phyloP scores from a whole-genome alignment of 2,797 vertebrate species.

The Sebastolobus altivelis region DNA sequence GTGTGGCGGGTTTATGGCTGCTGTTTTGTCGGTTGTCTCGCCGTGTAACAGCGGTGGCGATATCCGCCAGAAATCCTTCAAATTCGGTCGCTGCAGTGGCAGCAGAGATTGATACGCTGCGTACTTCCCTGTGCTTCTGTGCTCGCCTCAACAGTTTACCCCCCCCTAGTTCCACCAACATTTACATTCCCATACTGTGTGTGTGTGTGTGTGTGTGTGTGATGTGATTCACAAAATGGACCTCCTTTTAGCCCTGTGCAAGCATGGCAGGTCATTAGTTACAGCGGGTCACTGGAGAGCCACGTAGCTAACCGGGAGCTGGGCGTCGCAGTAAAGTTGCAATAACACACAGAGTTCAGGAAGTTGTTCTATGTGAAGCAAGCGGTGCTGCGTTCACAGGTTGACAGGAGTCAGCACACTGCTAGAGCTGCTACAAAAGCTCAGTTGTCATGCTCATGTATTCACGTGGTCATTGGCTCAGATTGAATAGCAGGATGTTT shows the following conservation, averaged over 20 bases:
- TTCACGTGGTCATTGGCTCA: not conserved
- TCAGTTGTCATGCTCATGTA: not conserved
- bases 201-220: not conserved
- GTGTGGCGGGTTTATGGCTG: not conserved
- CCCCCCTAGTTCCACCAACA: not conserved
- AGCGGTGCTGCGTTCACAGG: constrained; percentile 54
- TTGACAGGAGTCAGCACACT: not conserved
- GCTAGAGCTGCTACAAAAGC: not conserved
- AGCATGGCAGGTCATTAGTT: not conserved
- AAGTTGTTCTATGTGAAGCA: constrained; percentile 56
- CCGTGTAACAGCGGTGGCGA: not conserved
- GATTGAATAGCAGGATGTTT: not conserved
- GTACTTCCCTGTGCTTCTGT: constrained; percentile 1
- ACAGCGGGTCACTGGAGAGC: not conserved
- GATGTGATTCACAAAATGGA: constrained; percentile 7
- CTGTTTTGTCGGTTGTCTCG: not conserved
- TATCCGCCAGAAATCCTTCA: not conserved
- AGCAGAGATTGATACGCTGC: not conserved
- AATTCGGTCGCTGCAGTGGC: not conserved
- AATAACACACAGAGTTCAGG: constrained; percentile 50
- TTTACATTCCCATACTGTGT: constrained; percentile 27
- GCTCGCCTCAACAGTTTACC: not conserved
- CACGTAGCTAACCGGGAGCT: constrained; percentile 53
- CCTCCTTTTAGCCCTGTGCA: not conserved
- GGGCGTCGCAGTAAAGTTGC: constrained; percentile 52